Percentiles rank a stretch among this genome's conserved stretches.
Evolutionary conservation across 2,888 invertebrate genomes (phyloP).

Genomic region (Pollenia labialis): DNA sequence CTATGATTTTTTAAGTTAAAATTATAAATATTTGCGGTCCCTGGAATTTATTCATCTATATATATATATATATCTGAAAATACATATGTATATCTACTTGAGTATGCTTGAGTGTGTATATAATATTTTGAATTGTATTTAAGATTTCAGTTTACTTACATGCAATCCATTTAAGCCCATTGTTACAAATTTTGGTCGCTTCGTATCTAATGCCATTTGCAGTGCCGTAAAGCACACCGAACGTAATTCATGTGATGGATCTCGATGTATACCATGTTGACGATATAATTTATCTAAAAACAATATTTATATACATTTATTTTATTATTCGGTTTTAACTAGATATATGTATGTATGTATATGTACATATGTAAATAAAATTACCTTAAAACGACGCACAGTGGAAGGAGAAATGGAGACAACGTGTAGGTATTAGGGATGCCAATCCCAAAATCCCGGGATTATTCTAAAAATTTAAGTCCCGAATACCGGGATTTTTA

Average conservation of each 20-base stretch:
- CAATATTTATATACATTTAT: conserved; percentile 84
- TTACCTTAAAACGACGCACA: background rate
- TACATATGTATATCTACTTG: conserved; percentile 19
- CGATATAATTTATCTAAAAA: conserved; percentile 90
- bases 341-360: background rate
- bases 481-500: too few species aligned
- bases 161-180: conserved; percentile 95
- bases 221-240: conserved; percentile 93
- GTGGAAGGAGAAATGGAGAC: background rate
- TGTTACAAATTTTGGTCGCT: conserved; percentile 92
- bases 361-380: background rate
- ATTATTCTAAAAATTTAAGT: too few species aligned
- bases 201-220: conserved; percentile 94
- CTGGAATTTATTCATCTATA: too few species aligned
- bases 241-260: conserved; percentile 92
- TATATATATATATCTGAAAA: background rate
- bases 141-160: conserved; percentile 86
- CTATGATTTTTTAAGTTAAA: too few species aligned
- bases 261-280: conserved; percentile 91
- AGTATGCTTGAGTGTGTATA: background rate
- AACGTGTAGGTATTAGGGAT: too few species aligned
- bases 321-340: background rate
- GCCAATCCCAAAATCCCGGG: too few species aligned
- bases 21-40: too few species aligned
- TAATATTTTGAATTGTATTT: conserved; percentile 28